A percentile compares a stretch with the other conserved stretches of the same genome.
phyloP scores from a whole-genome alignment of 2,888 invertebrate species.

The Paralinhomoeus sp. region DNA sequence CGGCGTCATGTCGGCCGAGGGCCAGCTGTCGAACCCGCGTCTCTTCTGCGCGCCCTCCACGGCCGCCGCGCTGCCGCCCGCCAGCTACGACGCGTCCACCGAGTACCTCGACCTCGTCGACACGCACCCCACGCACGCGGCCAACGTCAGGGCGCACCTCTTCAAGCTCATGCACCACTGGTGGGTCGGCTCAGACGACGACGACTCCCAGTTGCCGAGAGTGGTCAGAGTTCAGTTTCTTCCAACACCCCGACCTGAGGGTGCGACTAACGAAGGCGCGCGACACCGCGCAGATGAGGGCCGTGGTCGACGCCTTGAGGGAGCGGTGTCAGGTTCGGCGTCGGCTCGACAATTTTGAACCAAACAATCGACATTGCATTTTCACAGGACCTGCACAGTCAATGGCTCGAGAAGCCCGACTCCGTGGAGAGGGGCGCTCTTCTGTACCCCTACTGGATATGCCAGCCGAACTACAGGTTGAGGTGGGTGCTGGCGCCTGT shows the following conservation, averaged over 20 bases:
- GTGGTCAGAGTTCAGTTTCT: conserved; percentile 9
- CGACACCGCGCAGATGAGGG: conserved; percentile 10
- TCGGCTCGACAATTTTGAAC: no score
- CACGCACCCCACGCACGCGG: conserved; percentile 60
- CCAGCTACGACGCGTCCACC: conserved; percentile 56
- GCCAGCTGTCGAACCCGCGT: conserved; percentile 88
- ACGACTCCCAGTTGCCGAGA: no score
- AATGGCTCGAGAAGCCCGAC: background rate
- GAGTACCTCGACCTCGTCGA: conserved; percentile 64
- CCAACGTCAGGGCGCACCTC: conserved; percentile 73
- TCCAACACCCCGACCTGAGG: conserved; percentile 17
- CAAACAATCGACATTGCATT: no score
- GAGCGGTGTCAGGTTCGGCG: background rate
- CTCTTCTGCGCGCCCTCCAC: conserved; percentile 39
- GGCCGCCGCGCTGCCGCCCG: conserved; percentile 12
- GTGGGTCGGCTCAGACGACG: conserved; percentile 26
- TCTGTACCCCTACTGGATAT: conserved; percentile 15
- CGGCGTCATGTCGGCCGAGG: conserved; percentile 46
- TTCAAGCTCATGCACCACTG: conserved; percentile 87
- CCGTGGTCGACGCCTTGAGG: background rate
- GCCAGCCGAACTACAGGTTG: conserved; percentile 14
- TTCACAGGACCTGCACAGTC: background rate
- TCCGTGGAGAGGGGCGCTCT: background rate
- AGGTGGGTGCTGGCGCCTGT: background rate
- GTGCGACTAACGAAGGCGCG: conserved; percentile 12